Percentiles rank a stretch among this genome's conserved stretches.
Conservation (phyloP, 30 jellyfish, hydroid and myxozoan genomes). For the Sanderia malayensis region DNA sequence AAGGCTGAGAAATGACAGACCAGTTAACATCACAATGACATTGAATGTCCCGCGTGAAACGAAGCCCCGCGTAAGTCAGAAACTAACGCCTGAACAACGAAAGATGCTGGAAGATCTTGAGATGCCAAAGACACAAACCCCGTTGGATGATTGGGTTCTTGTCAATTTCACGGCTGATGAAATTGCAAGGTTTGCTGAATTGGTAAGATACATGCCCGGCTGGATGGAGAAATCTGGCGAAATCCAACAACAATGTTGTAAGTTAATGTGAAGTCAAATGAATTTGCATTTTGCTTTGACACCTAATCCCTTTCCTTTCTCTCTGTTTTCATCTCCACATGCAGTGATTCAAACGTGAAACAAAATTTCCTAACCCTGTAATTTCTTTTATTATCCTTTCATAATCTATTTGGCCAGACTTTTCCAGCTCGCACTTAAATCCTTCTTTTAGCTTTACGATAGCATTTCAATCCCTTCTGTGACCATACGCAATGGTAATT, state of each 20-base stretch:
- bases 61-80: neutral
- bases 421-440: too few relatives aligned
- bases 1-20: neutral
- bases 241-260: constrained; percentile 37
- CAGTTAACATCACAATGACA: constrained; percentile 15
- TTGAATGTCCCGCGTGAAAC: neutral
- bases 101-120: constrained; percentile 32
- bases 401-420: too few relatives aligned
- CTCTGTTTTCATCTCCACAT: too few relatives aligned
- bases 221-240: constrained; percentile 42
- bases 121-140: constrained; percentile 32
- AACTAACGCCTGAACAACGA: constrained; percentile 41
- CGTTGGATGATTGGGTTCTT: constrained; percentile 57
- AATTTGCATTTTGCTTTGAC: too few relatives aligned
- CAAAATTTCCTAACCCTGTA: too few relatives aligned
- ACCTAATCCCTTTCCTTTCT: too few relatives aligned
- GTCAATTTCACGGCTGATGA: constrained; percentile 53
- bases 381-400: too few relatives aligned
- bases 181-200: constrained; percentile 44
- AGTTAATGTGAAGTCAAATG: constrained; percentile 36
- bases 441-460: too few relatives aligned
- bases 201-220: constrained; percentile 46
- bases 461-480: too few relatives aligned
- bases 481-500: too few relatives aligned
- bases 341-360: too few relatives aligned